Percentiles rank a stretch among this genome's conserved stretches.
phyloP scores from a whole-genome alignment of 2,888 invertebrate genomes.

The Sabatieria punctata region DNA sequence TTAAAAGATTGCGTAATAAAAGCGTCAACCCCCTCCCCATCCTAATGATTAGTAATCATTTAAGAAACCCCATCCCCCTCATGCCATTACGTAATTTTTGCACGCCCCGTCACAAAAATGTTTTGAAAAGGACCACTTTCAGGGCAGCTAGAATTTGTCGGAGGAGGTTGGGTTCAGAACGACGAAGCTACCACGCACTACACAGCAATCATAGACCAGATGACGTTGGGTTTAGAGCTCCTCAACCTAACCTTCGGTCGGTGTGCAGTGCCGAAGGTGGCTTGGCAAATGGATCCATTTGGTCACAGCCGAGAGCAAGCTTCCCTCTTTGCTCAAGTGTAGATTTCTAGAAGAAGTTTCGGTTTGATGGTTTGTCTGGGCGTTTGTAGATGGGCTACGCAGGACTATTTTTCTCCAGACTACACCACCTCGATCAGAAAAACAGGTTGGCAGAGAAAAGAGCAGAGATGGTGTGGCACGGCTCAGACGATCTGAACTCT shows the following conservation, averaged over 20 bases:
- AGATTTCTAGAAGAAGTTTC: no score
- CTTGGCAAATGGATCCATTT: slow-evolving; percentile 44
- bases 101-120: not conserved
- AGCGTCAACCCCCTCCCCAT: no score
- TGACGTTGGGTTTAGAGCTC: slow-evolving; percentile 37
- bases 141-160: slow-evolving; percentile 37
- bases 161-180: slow-evolving; percentile 43
- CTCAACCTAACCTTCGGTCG: slow-evolving; percentile 24
- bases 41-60: no score
- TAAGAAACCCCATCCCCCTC: no score
- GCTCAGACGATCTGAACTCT: slow-evolving; percentile 33
- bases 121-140: not conserved
- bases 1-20: no score
- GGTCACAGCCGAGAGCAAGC: slow-evolving; percentile 42
- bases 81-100: no score
- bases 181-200: slow-evolving; percentile 42
- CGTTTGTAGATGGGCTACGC: slow-evolving; percentile 64
- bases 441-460: slow-evolving; percentile 26
- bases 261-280: slow-evolving; percentile 38
- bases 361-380: no score
- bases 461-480: slow-evolving; percentile 38
- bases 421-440: slow-evolving; percentile 31
- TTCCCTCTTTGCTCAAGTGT: slow-evolving; percentile 38
- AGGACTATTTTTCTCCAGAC: slow-evolving; percentile 32
- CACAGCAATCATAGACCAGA: slow-evolving; percentile 41